Conservation (phyloP, 2,888 invertebrate species). For the Apomyelois bistriatella region DNA sequence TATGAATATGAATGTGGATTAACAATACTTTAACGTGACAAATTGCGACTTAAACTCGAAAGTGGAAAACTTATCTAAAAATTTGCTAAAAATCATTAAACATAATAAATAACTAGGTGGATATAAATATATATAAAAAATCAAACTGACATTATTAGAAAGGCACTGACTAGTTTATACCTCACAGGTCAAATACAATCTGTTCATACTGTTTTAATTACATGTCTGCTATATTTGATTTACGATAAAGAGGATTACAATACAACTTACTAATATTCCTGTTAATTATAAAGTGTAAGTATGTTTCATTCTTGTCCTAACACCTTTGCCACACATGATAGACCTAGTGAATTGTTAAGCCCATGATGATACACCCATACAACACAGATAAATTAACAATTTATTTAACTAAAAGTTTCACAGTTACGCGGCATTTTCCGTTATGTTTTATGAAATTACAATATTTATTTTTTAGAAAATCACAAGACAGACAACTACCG, state of each 20-base stretch:
- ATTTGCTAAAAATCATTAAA: not conserved
- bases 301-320: constrained; percentile 72
- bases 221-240: constrained; percentile 29
- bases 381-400: constrained; percentile 26
- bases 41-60: constrained; percentile 16
- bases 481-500: constrained; percentile 46
- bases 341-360: constrained; percentile 31
- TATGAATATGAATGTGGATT: constrained; percentile 20
- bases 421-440: constrained; percentile 64
- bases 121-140: constrained; percentile 32
- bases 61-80: not conserved
- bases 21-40: constrained; percentile 4
- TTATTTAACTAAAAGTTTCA: constrained; percentile 40
- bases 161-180: constrained; percentile 40
- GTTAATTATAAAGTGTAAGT: constrained; percentile 61
- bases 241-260: constrained; percentile 34
- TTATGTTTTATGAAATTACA: constrained; percentile 65
- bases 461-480: constrained; percentile 55
- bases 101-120: not conserved
- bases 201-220: constrained; percentile 22
- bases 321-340: constrained; percentile 69
- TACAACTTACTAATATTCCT: constrained; percentile 63
- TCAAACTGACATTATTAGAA: constrained; percentile 60
- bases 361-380: constrained; percentile 21
- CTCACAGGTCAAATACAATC: constrained; percentile 33